These are phyloP conservation scores for Pomacea maculata DNA, from an alignment of 1,140 invertebrate genomes.

Conservation along the genomic window DNA sequence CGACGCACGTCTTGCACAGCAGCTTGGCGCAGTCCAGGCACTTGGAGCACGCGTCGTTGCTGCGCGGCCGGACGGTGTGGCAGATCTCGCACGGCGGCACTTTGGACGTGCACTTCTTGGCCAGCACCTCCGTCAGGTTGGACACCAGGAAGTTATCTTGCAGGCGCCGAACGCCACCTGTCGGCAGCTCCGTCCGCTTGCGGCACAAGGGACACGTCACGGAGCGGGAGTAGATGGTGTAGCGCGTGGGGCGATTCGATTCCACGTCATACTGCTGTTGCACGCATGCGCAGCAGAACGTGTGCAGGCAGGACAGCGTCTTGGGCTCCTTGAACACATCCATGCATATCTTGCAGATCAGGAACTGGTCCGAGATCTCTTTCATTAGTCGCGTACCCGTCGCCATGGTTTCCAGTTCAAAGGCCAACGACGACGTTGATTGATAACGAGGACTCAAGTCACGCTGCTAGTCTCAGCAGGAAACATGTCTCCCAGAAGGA, in stretches of 20 bases:
- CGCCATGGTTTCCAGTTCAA: slow-evolving; percentile 40
- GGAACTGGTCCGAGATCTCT: slow-evolving; percentile 66
- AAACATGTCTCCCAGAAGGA: background rate
- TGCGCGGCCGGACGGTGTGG: slow-evolving; percentile 37
- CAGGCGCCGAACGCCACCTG: slow-evolving; percentile 60
- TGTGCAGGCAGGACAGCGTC: slow-evolving; percentile 89
- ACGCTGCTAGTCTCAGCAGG: background rate
- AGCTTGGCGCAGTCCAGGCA: slow-evolving; percentile 66
- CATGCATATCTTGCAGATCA: slow-evolving; percentile 66
- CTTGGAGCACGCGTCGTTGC: slow-evolving; percentile 59
- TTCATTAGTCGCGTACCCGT: slow-evolving; percentile 60
- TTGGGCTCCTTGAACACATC: slow-evolving; percentile 72
- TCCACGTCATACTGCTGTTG: slow-evolving; percentile 61
- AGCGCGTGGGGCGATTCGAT: slow-evolving; percentile 43
- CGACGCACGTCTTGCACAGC: slow-evolving; percentile 60
- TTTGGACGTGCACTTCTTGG: slow-evolving; percentile 41
- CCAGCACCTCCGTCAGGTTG: slow-evolving; percentile 55
- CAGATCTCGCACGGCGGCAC: slow-evolving; percentile 64
- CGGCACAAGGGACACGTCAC: slow-evolving; percentile 65
- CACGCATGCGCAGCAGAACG: slow-evolving; percentile 87
- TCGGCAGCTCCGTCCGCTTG: slow-evolving; percentile 63
- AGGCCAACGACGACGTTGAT: background rate
- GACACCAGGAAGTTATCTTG: slow-evolving; percentile 65
- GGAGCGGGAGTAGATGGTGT: slow-evolving; percentile 43
- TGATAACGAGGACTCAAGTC: background rate